These are phyloP conservation scores for Eciton burchellii DNA, from an alignment of 1,140 invertebrate genomes.

Conservation along the genomic window DNA sequence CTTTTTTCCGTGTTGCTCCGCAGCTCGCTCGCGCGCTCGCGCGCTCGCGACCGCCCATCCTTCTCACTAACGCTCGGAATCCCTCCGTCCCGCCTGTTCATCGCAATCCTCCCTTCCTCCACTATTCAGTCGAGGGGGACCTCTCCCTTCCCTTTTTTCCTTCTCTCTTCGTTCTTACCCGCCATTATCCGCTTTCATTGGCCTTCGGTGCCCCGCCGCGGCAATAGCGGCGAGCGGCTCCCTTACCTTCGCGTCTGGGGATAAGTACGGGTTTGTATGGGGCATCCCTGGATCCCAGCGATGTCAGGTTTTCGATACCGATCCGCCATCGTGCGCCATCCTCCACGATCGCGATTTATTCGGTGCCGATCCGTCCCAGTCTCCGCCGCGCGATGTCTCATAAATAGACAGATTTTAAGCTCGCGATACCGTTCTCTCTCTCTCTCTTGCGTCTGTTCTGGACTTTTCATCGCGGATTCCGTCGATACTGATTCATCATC, in stretches of 20 bases:
- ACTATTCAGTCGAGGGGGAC: constrained; percentile 57
- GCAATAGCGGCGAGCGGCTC: constrained; percentile 64
- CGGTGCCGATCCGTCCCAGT: constrained; percentile 39
- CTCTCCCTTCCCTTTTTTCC: constrained; percentile 66
- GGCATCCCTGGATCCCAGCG: constrained; percentile 49
- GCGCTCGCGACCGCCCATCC: constrained; percentile 56
- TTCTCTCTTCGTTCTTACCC: constrained; percentile 70
- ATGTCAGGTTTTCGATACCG: constrained; percentile 58
- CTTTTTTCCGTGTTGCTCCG: constrained; percentile 20
- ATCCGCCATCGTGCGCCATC: constrained; percentile 55
- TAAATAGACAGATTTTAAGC: constrained; percentile 44
- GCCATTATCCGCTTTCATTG: constrained; percentile 79
- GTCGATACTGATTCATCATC: not conserved
- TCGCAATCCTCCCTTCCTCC: constrained; percentile 61
- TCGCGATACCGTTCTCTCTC: too few species aligned
- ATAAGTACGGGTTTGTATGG: constrained; percentile 64
- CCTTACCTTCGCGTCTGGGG: constrained; percentile 45
- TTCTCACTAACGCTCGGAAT: constrained; percentile 64
- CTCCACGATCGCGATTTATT: constrained; percentile 59
- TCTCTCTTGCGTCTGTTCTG: not conserved
- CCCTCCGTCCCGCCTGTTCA: constrained; percentile 52
- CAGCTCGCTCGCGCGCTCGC: constrained; percentile 1
- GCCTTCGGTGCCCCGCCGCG: constrained; percentile 74
- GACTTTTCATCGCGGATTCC: not conserved
- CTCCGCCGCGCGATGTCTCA: constrained; percentile 37